phyloP scores from a whole-genome alignment of 2,888 invertebrate species.

The Aleiodes leptofemur region DNA sequence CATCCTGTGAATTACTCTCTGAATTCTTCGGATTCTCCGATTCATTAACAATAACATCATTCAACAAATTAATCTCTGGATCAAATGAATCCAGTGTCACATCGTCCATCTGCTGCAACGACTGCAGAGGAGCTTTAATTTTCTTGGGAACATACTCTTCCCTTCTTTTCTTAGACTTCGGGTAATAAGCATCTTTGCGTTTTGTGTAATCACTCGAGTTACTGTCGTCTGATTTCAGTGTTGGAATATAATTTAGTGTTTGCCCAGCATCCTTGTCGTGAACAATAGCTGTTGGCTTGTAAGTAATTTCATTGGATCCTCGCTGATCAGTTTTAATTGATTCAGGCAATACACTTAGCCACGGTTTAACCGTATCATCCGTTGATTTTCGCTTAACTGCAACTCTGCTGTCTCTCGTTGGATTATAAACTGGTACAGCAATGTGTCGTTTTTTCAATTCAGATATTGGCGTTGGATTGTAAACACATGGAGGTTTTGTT shows the following conservation, averaged over 20 bases:
- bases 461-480: conserved; percentile 82
- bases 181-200: conserved; percentile 68
- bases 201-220: conserved; percentile 64
- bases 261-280: conserved; percentile 55
- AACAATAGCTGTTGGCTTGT: conserved; percentile 69
- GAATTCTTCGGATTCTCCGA: conserved; percentile 46
- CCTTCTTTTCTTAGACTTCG: conserved; percentile 69
- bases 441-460: conserved; percentile 77
- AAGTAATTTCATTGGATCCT: conserved; percentile 61
- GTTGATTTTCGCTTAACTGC: conserved; percentile 70
- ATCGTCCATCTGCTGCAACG: conserved; percentile 60
- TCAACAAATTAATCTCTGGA: conserved; percentile 74
- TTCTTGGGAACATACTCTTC: conserved; percentile 73
- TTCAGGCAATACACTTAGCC: conserved; percentile 63
- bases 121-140: conserved; percentile 69
- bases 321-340: conserved; percentile 51
- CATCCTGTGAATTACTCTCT: conserved; percentile 57
- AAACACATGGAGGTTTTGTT: conserved; percentile 70
- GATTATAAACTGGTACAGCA: conserved; percentile 70
- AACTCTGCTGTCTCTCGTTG: conserved; percentile 68
- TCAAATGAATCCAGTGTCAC: conserved; percentile 72
- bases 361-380: conserved; percentile 64
- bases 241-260: conserved; percentile 67
- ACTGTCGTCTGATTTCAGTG: conserved; percentile 64
- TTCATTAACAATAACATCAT: conserved; percentile 70